Percentiles rank a stretch among this genome's conserved stretches.
Conservation (phyloP, 2,888 invertebrate genomes). For the Dryobotodes eremita region DNA sequence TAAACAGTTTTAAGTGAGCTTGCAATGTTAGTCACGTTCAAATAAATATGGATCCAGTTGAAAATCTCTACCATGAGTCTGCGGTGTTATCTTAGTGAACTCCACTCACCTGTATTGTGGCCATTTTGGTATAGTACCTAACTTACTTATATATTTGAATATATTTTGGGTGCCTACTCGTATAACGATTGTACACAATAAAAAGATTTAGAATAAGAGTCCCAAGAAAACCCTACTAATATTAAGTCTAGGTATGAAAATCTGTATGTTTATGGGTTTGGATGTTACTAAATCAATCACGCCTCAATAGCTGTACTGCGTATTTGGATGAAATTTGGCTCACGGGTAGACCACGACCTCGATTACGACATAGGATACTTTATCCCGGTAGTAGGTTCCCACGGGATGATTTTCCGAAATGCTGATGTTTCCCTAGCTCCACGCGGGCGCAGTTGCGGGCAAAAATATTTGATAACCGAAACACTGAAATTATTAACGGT, state of each 20-base stretch:
- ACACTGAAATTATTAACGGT: not conserved
- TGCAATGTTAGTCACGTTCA: constrained; percentile 55
- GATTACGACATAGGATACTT: not conserved
- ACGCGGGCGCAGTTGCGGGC: not conserved
- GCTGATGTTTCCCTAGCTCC: not conserved
- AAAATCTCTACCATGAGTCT: constrained; percentile 40
- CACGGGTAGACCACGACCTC: not conserved
- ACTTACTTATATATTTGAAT: not conserved
- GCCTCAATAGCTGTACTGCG: not conserved
- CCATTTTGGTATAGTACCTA: constrained; percentile 2
- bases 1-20: constrained; percentile 41
- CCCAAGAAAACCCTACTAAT: not conserved
- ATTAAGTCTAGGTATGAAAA: not conserved
- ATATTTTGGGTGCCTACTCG: not conserved
- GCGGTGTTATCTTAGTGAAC: constrained; percentile 36
- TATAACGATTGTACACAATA: not conserved
- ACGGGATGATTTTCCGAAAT: not conserved
- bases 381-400: not conserved
- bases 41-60: constrained; percentile 48
- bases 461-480: not conserved
- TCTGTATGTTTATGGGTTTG: not conserved
- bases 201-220: not conserved
- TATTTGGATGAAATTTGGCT: not conserved
- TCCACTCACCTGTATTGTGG: constrained; percentile 11
- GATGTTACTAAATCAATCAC: not conserved